Evolutionary conservation across 23 tunicate species (phyloP).

Genomic region (Halocynthia aurantium): DNA sequence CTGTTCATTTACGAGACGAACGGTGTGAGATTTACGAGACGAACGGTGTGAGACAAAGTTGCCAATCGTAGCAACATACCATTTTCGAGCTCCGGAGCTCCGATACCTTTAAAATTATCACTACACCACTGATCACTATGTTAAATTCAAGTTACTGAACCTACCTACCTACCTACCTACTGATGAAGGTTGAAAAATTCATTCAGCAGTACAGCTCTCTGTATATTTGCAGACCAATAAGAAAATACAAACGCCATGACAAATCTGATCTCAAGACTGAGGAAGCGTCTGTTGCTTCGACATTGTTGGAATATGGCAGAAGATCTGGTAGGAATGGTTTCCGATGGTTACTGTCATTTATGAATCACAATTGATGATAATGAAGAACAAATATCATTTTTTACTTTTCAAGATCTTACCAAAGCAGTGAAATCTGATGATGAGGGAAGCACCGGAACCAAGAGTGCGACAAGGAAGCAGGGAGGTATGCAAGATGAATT

Average conservation of each 20-base stretch:
- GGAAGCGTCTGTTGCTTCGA: slow-evolving; percentile 77
- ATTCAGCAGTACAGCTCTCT: slow-evolving; percentile 16
- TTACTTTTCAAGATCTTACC: not conserved
- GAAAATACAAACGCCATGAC: slow-evolving; percentile 71
- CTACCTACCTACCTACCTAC: too few species aligned
- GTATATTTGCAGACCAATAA: slow-evolving; percentile 39
- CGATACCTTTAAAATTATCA: too few species aligned
- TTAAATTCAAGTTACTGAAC: too few species aligned
- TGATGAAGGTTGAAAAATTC: not conserved
- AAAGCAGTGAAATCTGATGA: slow-evolving; percentile 10
- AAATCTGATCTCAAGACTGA: slow-evolving; percentile 43
- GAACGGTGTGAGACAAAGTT: too few species aligned
- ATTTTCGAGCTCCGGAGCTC: too few species aligned
- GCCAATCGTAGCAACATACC: too few species aligned
- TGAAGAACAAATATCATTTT: not conserved
- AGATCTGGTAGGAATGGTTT: slow-evolving; percentile 20
- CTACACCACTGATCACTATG: too few species aligned
- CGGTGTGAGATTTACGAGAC: too few species aligned
- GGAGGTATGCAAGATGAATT: slow-evolving; percentile 33
- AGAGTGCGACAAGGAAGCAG: not conserved
- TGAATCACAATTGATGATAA: too few species aligned
- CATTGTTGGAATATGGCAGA: slow-evolving; percentile 81
- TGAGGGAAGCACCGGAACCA: slow-evolving; percentile 6
- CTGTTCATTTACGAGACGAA: too few species aligned
- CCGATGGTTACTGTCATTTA: too few species aligned